phyloP scores from a whole-genome alignment of 2,888 invertebrate species.

The Galeopsomyia nigrocyanea region DNA sequence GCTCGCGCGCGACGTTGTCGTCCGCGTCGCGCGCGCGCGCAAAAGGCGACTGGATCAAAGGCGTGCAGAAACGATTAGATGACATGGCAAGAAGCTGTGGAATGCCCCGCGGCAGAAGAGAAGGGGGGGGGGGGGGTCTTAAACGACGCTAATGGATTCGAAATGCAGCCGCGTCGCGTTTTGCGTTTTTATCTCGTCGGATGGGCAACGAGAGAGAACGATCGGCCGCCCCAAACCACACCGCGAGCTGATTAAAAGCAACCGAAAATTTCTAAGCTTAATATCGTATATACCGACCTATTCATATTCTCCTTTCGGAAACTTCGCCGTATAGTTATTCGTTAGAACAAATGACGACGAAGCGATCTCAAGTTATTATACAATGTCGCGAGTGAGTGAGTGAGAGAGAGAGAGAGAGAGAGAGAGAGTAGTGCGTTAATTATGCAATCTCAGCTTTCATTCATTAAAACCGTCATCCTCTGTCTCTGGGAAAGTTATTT shows the following conservation, averaged over 20 bases:
- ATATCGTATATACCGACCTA: too few species aligned
- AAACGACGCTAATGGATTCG: conserved; percentile 27
- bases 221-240: too few species aligned
- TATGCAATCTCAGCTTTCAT: conserved; percentile 52
- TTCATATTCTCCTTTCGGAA: too few species aligned
- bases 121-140: too few species aligned
- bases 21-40: background rate
- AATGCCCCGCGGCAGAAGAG: conserved; percentile 30
- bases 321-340: too few species aligned
- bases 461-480: conserved; percentile 42
- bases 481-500: conserved; percentile 52
- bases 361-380: too few species aligned
- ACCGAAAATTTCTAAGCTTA: too few species aligned
- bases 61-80: conserved; percentile 43
- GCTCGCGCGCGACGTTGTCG: background rate
- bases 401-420: too few species aligned
- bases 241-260: too few species aligned
- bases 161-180: conserved; percentile 2
- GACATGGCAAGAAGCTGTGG: conserved; percentile 49
- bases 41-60: conserved; percentile 23
- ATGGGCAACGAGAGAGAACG: too few species aligned
- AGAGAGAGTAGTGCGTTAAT: conserved; percentile 53
- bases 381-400: conserved; percentile 20
- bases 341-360: too few species aligned
- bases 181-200: background rate